Evolutionary conservation across 2,113 vertebrate genomes (phyloP), one percentile per base, ranked within the genome.

Genomic region (Melanocharis versteri): DNA sequence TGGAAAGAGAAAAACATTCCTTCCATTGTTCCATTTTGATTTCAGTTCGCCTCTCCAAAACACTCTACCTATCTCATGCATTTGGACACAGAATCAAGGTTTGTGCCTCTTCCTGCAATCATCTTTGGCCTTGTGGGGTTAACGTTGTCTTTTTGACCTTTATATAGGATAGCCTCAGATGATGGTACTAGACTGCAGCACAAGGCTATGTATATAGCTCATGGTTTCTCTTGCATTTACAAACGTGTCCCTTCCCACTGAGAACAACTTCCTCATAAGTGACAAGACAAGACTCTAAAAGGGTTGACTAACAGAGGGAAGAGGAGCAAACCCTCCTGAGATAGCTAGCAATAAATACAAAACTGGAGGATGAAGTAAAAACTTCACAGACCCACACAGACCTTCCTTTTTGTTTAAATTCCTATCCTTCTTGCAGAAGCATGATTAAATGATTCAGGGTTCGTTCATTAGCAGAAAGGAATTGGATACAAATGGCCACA

Each of bases 191-290:
- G 33, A 13, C 27, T 33, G 12, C 9, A 54, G 57, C 18, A 45
- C 1, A 10, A 79, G 37, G 37, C 20, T 20, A 3, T 5, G 13
- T 8, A 3, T 5, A 14, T 8, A n/a, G 9, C 4, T 64, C 62
- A 16, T 15, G 28, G 23, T 27, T 12, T 68, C 13, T 47, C n/a
- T 27, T 60, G 24, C 15, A 20, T 31, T 66, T 50, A 31, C 3
- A 76, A 50, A 64, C 4, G 6, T 11, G 30, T 10, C 13, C 10
- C 44, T 86, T 89, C 44, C 40, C n/a, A 44, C 28, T 53, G 42
- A 56, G 14, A 27, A 4, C 26, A 31, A 26, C 3, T 68, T 18
- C 11, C 28, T 45, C 10, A 15, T 19, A 35, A 15, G 18, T 48
- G 22, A 42, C 16, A 53, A 54, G 27, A 62, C 31, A 50, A 31